phyloP scores from a whole-genome alignment of 2,888 invertebrate species.

The Caenorhabditis sp. region DNA sequence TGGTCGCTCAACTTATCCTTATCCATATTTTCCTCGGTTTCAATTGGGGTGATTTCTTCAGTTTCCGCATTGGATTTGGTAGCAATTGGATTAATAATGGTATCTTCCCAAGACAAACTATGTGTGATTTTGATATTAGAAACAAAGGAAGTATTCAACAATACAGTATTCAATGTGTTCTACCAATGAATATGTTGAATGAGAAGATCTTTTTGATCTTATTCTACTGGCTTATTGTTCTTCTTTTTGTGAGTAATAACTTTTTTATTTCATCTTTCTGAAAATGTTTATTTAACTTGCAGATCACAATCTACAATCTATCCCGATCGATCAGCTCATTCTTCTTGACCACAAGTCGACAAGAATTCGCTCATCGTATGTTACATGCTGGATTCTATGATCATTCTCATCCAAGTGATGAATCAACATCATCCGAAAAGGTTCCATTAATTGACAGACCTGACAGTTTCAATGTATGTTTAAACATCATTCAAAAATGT shows the following conservation, averaged over 20 bases:
- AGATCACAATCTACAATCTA: slow-evolving; percentile 20
- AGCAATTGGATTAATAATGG: slow-evolving; percentile 52
- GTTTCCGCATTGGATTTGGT: slow-evolving; percentile 49
- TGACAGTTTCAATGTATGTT: slow-evolving; percentile 11
- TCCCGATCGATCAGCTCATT: slow-evolving; percentile 11
- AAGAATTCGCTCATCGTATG: slow-evolving; percentile 25
- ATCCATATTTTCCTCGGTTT: slow-evolving; percentile 66
- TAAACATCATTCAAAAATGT: no score
- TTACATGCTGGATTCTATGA: slow-evolving; percentile 19
- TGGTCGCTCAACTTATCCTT: slow-evolving; percentile 60
- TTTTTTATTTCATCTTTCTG: not conserved
- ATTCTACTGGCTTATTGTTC: slow-evolving; percentile 51
- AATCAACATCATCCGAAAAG: slow-evolving; percentile 12
- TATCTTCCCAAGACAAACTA: slow-evolving; percentile 52
- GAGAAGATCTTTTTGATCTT: slow-evolving; percentile 63
- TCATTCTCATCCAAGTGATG: not conserved
- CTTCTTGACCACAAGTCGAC: slow-evolving; percentile 12
- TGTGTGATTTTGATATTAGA: slow-evolving; percentile 58
- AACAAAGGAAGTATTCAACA: slow-evolving; percentile 53
- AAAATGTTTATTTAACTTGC: not conserved
- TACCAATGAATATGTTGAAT: slow-evolving; percentile 68
- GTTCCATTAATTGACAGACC: slow-evolving; percentile 29
- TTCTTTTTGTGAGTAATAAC: slow-evolving; percentile 8
- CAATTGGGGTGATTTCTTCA: slow-evolving; percentile 37
- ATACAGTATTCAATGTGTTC: slow-evolving; percentile 60